phyloP scores from a whole-genome alignment of 2,888 invertebrate species.

The Euzophera pinguis region DNA sequence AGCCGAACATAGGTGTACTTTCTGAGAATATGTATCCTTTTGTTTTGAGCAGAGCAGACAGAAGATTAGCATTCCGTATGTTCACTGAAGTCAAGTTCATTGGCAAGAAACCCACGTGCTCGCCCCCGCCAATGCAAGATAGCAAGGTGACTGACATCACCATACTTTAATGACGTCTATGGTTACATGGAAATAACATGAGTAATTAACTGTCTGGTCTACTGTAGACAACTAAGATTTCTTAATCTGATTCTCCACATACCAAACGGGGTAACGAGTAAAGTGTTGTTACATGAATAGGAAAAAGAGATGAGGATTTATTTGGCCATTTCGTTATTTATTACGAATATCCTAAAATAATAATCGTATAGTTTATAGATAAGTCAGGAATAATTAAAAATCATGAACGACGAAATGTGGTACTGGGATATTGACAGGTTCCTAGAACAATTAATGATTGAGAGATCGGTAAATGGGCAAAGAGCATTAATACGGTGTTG shows the following conservation, averaged over 20 bases:
- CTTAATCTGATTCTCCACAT: neutral
- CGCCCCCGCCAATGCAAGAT: conserved; percentile 45
- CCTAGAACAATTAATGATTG: conserved; percentile 47
- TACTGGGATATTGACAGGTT: conserved; percentile 15
- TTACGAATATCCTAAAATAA: no score
- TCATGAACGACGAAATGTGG: neutral
- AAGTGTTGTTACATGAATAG: no score
- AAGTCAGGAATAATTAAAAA: neutral
- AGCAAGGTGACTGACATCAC: conserved; percentile 64
- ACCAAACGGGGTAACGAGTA: no score
- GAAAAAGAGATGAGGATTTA: no score
- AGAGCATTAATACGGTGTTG: conserved; percentile 63
- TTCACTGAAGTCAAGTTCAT: conserved; percentile 63
- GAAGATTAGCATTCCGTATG: neutral
- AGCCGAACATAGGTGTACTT: no score
- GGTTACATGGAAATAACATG: conserved; percentile 25
- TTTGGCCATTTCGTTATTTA: no score
- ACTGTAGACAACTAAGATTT: neutral
- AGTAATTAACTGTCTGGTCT: conserved; percentile 40
- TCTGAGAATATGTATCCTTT: no score
- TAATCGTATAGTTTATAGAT: no score
- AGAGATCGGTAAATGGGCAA: conserved; percentile 48
- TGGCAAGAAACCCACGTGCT: conserved; percentile 65
- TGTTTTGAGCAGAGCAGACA: no score
- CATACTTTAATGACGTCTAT: conserved; percentile 49